Evolutionary conservation across 2,797 vertebrate species (phyloP), one percentile per base, ranked within the genome.

Genomic region (Chloroceryle inda): DNA sequence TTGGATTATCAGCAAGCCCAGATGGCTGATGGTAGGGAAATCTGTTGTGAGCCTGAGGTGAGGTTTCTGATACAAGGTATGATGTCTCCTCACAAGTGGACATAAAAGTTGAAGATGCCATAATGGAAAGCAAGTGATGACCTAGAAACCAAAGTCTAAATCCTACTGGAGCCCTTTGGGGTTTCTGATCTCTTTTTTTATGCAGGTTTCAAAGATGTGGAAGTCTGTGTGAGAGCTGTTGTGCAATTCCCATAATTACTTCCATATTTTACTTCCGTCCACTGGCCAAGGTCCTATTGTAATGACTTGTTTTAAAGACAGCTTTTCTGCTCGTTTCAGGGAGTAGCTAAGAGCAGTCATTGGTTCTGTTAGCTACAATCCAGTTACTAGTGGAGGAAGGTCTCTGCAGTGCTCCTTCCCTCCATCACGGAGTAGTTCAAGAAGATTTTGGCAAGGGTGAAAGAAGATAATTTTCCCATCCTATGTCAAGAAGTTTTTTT

Each of bases 201-300:
- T 85, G 52, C 22, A 61, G 58, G 53, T 73, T 96, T 95, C 94
- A 96, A 89, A 91, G 93, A 77, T 62, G 40, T 94, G 61, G 31
- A 92, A 85, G 56, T 88, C 61, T 14, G 3, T 85, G 31, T 49
- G 55, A 82, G n/a, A 73, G 40, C 71, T 93, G 20, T 92, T 92
- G 55, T 76, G 42, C 67, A 92, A 92, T 73, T 93, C 27, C 53
- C 20, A 4, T 76, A 90, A 86, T 84, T 81, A 33, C 38, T 88
- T 88, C 79, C 67, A 59, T 62, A 50, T 87, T 88, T 69, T 68
- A 47, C 47, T 93, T 88, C 24, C 44, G 40, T 49, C 37, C 24
- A 18, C 42, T 58, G 26, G 19, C 63, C 53, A 77, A 80, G 29
- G 20, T 80, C 49, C 49, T 45, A 4, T 49, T 85, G 55, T 67